A percentile compares a stretch with the other conserved stretches of the same genome.
These are phyloP conservation scores for Aspidapion aeneum DNA, from an alignment of 2,888 invertebrate species.

Conservation along the genomic window DNA sequence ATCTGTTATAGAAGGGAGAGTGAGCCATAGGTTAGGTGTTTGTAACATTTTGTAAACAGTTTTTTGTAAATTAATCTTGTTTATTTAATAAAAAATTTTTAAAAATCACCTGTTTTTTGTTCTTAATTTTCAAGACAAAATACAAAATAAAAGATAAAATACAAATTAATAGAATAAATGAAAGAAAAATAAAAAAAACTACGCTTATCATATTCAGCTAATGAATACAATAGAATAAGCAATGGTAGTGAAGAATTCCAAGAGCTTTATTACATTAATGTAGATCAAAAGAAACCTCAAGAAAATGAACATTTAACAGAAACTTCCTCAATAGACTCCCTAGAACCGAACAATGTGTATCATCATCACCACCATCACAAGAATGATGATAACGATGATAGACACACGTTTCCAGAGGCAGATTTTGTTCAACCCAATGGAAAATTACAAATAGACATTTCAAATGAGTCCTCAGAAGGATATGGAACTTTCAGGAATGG, in stretches of 20 bases:
- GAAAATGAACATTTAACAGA: slow-evolving; percentile 8
- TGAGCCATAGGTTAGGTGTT: no score
- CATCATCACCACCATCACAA: slow-evolving; percentile 20
- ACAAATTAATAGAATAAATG: no score
- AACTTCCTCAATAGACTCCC: slow-evolving; percentile 11
- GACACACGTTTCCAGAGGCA: slow-evolving; percentile 15
- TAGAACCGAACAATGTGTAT: slow-evolving; percentile 11
- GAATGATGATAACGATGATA: neutral
- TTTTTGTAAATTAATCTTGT: no score
- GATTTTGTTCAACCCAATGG: neutral
- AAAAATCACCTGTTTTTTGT: no score
- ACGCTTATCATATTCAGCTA: no score
- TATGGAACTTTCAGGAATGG: slow-evolving; percentile 45
- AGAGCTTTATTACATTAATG: slow-evolving; percentile 19
- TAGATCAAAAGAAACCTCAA: slow-evolving; percentile 2
- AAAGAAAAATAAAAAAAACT: no score
- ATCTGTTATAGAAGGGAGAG: slow-evolving; percentile 51
- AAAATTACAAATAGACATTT: neutral
- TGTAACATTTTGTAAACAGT: no score
- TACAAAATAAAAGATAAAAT: no score
- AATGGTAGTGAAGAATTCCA: slow-evolving; percentile 24
- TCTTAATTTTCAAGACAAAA: no score
- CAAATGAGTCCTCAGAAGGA: slow-evolving; percentile 33
- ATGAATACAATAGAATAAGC: slow-evolving; percentile 22
- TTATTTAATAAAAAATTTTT: no score